Evolutionary conservation across 92 coral and sea anemone species (phyloP).

Genomic region (Porites cylindrica): DNA sequence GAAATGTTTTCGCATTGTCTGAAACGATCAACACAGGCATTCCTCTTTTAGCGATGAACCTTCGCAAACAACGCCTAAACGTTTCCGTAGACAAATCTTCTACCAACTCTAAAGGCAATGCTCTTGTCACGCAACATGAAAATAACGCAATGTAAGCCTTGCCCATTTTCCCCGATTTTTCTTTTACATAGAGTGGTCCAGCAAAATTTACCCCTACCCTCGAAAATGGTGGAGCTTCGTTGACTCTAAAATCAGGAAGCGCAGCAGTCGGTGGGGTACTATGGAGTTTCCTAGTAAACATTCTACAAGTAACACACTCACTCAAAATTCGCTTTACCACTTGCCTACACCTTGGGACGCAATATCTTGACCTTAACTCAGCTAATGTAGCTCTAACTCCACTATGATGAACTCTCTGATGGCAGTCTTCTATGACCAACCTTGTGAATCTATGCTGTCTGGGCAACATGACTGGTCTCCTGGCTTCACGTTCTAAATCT

Average conservation of each 20-base stretch:
- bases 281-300: neutral
- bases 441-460: constrained; percentile 33
- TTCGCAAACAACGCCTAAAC: neutral
- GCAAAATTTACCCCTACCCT: neutral
- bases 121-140: neutral
- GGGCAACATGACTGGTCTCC: constrained; percentile 46
- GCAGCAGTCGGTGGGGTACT: constrained; percentile 1
- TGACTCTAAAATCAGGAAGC: neutral
- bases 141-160: neutral
- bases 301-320: neutral
- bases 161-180: neutral
- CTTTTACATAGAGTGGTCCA: neutral
- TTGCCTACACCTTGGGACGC: constrained; percentile 72
- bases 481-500: constrained; percentile 49
- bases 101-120: neutral
- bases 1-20: neutral
- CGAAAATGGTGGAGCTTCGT: neutral
- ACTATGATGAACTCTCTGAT: constrained; percentile 56
- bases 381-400: constrained; percentile 64
- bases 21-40: neutral
- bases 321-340: constrained; percentile 39
- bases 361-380: constrained; percentile 50
- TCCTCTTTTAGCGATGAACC: neutral
- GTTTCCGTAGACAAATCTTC: neutral
- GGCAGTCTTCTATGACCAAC: constrained; percentile 43